Conservation (phyloP, 1,140 invertebrate genomes). For the Pinna nobilis region DNA sequence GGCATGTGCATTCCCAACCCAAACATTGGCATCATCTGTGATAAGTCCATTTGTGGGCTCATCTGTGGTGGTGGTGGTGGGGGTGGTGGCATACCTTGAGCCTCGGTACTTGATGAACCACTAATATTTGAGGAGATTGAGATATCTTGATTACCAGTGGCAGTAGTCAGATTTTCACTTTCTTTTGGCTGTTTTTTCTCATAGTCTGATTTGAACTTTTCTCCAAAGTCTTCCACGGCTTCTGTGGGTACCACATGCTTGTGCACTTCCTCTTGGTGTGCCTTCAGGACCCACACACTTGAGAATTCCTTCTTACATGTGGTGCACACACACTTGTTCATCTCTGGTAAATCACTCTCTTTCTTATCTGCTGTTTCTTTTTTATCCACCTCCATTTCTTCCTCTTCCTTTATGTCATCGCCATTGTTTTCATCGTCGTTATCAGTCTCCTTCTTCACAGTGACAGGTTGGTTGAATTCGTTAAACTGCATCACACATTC, state of each 20-base stretch:
- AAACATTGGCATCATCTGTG: slow-evolving; percentile 68
- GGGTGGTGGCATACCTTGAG: slow-evolving; percentile 63
- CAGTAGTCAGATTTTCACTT: slow-evolving; percentile 35
- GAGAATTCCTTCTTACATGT: slow-evolving; percentile 95
- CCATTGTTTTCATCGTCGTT: slow-evolving; percentile 51
- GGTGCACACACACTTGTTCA: slow-evolving; percentile 85
- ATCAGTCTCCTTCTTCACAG: slow-evolving; percentile 47
- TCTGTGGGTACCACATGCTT: slow-evolving; percentile 91
- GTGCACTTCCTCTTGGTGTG: slow-evolving; percentile 96
- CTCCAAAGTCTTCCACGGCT: slow-evolving; percentile 92
- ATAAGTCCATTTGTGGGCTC: slow-evolving; percentile 53
- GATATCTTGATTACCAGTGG: slow-evolving; percentile 59
- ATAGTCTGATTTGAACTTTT: slow-evolving; percentile 79
- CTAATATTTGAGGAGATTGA: slow-evolving; percentile 12
- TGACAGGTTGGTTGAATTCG: slow-evolving; percentile 82
- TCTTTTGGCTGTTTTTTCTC: slow-evolving; percentile 68
- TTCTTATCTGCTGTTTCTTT: slow-evolving; percentile 44
- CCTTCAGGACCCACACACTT: slow-evolving; percentile 95
- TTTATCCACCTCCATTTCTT: slow-evolving; percentile 41
- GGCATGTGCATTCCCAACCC: slow-evolving; percentile 67
- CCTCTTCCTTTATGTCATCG: slow-evolving; percentile 39
- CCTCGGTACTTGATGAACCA: slow-evolving; percentile 46
- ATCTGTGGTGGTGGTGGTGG: slow-evolving; percentile 58
- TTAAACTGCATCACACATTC: slow-evolving; percentile 98
- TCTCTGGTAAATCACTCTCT: slow-evolving; percentile 77